These are phyloP conservation scores for Monopis laevigella DNA, from an alignment of 2,888 invertebrate genomes.

Conservation along the genomic window DNA sequence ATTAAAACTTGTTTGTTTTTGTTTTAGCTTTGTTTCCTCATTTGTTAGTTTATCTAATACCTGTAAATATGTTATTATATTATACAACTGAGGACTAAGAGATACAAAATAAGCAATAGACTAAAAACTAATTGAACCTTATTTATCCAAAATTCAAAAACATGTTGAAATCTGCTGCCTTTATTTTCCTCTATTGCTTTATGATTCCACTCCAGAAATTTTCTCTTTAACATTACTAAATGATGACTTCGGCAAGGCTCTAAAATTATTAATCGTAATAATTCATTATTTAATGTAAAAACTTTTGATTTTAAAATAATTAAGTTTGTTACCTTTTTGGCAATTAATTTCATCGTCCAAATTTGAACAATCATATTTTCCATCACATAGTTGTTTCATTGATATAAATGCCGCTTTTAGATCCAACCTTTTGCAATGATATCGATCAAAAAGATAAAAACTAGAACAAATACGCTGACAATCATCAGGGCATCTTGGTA, in stretches of 20 bases:
- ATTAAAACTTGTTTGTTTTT: neutral
- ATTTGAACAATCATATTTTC: constrained; percentile 33
- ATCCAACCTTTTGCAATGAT: constrained; percentile 26
- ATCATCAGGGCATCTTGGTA: constrained; percentile 28
- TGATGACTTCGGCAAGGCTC: constrained; percentile 42
- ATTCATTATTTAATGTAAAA: too few relatives aligned
- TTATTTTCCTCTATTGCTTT: constrained; percentile 23
- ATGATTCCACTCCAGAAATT: constrained; percentile 26
- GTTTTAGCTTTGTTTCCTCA: neutral
- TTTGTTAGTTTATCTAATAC: constrained; percentile 5
- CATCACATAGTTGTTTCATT: constrained; percentile 36
- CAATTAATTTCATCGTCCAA: constrained; percentile 43
- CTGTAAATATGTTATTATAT: neutral
- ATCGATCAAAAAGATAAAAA: constrained; percentile 31
- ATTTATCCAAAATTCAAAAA: constrained; percentile 31
- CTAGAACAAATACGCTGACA: constrained; percentile 36
- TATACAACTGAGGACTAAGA: too few relatives aligned
- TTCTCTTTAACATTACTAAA: constrained; percentile 28
- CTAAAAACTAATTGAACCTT: constrained; percentile 27
- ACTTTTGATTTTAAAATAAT: neutral
- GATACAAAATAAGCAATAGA: neutral
- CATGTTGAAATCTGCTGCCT: constrained; percentile 32
- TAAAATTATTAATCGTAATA: too few relatives aligned
- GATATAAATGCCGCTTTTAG: constrained; percentile 25
- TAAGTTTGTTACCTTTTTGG: constrained; percentile 27